A percentile compares a stretch with the other conserved stretches of the same genome.
These are phyloP conservation scores for Siniperca chuatsi DNA, from an alignment of 2,113 vertebrate species.

Conservation along the genomic window DNA sequence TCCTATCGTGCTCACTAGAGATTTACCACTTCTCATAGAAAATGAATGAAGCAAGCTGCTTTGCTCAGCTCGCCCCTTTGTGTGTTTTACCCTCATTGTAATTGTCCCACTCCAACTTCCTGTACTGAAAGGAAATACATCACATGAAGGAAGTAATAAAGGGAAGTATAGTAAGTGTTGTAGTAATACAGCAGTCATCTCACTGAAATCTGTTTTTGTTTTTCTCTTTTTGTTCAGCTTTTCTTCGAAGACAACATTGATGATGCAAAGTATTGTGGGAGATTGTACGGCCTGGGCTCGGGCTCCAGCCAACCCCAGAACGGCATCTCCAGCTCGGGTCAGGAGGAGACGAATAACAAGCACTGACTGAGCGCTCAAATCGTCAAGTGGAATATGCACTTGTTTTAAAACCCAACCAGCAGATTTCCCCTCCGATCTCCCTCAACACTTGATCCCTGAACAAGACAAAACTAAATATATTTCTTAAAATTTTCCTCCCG, in stretches of 20 bases:
- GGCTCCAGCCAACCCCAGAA: conserved; percentile 95
- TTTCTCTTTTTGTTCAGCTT: conserved; percentile 80
- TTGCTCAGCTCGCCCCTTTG: background rate
- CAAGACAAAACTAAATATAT: conserved; percentile 12
- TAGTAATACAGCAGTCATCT: too few species aligned
- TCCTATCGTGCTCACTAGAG: too few species aligned
- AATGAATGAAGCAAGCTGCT: background rate
- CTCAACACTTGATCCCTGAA: conserved; percentile 15
- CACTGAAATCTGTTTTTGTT: background rate
- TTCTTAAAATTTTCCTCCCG: conserved; percentile 10
- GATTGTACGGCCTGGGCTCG: conserved; percentile 95
- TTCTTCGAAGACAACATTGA: conserved; percentile 99
- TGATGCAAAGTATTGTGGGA: conserved; percentile 97
- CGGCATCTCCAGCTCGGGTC: conserved; percentile 84
- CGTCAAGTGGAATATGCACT: conserved; percentile 67
- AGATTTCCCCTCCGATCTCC: conserved; percentile 34
- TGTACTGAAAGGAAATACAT: background rate
- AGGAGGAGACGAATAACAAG: conserved; percentile 87
- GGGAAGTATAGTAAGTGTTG: background rate
- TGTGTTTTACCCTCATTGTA: background rate
- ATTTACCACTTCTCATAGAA: too few species aligned
- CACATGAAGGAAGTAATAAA: too few species aligned
- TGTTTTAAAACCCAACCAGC: conserved; percentile 82
- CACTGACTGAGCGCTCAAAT: conserved; percentile 77
- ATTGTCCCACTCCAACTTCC: background rate